These are phyloP conservation scores for Strigamia crassipes DNA, from an alignment of 2,888 invertebrate species.

Conservation along the genomic window DNA sequence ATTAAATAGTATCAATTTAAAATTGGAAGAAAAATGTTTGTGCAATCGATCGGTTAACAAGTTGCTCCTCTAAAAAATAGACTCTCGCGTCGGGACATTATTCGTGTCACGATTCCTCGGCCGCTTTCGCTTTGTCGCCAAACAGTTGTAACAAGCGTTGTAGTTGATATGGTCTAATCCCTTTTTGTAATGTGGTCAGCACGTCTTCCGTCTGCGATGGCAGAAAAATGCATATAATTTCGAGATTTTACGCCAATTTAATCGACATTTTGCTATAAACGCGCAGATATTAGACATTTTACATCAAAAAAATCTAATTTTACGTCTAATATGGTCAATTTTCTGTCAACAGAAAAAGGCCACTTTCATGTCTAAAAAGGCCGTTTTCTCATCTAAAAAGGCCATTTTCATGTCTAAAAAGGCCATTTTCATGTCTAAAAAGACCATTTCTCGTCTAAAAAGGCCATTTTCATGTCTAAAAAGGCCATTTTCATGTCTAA, in stretches of 20 bases:
- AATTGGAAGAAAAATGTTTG: constrained; percentile 13
- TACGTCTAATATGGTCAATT: too few species aligned
- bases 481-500: too few species aligned
- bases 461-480: too few species aligned
- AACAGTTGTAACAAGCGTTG: constrained; percentile 40
- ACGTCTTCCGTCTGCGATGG: constrained; percentile 74
- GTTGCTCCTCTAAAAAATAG: background rate
- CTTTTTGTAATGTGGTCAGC: constrained; percentile 72
- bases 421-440: too few species aligned
- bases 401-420: too few species aligned
- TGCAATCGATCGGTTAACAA: background rate
- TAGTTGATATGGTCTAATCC: constrained; percentile 56
- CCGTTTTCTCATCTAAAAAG: too few species aligned
- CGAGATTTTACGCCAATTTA: background rate
- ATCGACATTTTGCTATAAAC: too few species aligned
- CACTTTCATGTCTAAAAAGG: too few species aligned
- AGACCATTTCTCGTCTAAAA: too few species aligned
- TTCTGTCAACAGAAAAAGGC: too few species aligned
- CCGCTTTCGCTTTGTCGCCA: background rate
- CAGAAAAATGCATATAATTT: background rate
- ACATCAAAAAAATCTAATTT: too few species aligned
- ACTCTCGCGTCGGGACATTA: background rate
- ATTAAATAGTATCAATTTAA: background rate
- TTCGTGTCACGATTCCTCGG: constrained; percentile 38
- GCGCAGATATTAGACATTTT: too few species aligned